These are phyloP conservation scores for Zaprionus vittiger DNA, from an alignment of 1,140 invertebrate genomes.

Conservation along the genomic window DNA sequence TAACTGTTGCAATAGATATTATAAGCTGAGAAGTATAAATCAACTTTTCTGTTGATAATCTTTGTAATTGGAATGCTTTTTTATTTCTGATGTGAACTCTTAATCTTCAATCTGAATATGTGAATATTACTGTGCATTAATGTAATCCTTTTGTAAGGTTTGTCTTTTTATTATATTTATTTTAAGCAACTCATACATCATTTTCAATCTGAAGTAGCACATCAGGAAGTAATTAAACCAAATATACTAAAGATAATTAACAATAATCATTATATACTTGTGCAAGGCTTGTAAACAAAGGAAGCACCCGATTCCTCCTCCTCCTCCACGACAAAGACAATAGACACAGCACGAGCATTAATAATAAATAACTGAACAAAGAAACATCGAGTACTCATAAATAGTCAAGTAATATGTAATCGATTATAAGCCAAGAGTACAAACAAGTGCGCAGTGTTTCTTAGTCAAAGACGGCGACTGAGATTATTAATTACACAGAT, in stretches of 20 bases:
- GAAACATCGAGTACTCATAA: slow-evolving; percentile 21
- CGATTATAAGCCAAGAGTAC: slow-evolving; percentile 36
- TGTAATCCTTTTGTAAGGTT: neutral
- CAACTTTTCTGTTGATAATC: neutral
- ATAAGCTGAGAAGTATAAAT: neutral
- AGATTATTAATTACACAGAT: slow-evolving; percentile 53
- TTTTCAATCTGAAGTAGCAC: slow-evolving; percentile 7
- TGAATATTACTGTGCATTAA: neutral
- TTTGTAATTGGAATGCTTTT: neutral
- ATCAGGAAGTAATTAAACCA: slow-evolving; percentile 24
- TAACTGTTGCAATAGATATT: neutral
- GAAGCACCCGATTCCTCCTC: neutral
- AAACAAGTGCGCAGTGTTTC: slow-evolving; percentile 49
- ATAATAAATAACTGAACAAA: slow-evolving; percentile 57
- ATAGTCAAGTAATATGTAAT: slow-evolving; percentile 52
- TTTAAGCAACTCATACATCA: neutral
- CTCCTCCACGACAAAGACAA: slow-evolving; percentile 25
- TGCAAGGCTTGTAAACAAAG: slow-evolving; percentile 31
- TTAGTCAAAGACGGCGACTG: slow-evolving; percentile 31
- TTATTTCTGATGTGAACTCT: no score
- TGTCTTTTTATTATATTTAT: neutral
- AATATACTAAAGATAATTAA: slow-evolving; percentile 15
- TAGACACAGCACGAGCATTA: slow-evolving; percentile 28
- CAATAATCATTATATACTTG: slow-evolving; percentile 19
- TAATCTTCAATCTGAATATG: neutral